Percentiles rank a stretch among this genome's conserved stretches.
These are phyloP conservation scores for Pangasius djambal DNA, from an alignment of 2,797 vertebrate genomes.

Conservation along the genomic window DNA sequence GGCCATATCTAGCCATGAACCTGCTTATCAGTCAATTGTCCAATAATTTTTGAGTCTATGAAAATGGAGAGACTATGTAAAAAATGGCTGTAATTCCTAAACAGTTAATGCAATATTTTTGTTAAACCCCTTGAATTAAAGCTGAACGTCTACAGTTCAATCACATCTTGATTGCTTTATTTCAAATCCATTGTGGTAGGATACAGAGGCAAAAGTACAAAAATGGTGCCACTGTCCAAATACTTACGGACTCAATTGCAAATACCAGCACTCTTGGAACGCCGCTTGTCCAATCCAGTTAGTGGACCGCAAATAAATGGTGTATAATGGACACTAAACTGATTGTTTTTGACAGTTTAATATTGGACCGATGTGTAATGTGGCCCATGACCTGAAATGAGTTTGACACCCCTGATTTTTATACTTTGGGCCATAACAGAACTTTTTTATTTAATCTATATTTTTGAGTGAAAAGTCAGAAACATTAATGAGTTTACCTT, in stretches of 20 bases:
- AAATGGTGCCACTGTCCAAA: neutral
- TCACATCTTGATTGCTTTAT: too few relatives aligned
- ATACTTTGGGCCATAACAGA: neutral
- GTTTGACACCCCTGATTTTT: neutral
- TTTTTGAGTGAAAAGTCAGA: neutral
- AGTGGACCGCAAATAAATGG: neutral
- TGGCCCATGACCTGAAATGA: neutral
- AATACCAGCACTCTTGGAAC: neutral
- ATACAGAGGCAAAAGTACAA: neutral
- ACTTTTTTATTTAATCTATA: slow-evolving; percentile 7
- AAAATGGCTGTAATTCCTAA: too few relatives aligned
- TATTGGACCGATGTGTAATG: neutral
- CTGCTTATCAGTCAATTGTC: too few relatives aligned
- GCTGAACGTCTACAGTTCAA: too few relatives aligned
- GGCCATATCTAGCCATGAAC: too few relatives aligned
- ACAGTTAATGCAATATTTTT: too few relatives aligned
- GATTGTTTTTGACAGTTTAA: too few relatives aligned
- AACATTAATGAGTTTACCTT: slow-evolving; percentile 79
- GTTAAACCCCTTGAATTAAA: too few relatives aligned
- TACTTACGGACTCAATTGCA: neutral
- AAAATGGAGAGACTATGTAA: too few relatives aligned
- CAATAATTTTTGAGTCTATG: too few relatives aligned
- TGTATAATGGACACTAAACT: neutral
- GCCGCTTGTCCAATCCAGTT: neutral
- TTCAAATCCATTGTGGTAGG: too few relatives aligned